Conservation (phyloP, 2,113 vertebrate genomes). For the Eleginops maclovinus region DNA sequence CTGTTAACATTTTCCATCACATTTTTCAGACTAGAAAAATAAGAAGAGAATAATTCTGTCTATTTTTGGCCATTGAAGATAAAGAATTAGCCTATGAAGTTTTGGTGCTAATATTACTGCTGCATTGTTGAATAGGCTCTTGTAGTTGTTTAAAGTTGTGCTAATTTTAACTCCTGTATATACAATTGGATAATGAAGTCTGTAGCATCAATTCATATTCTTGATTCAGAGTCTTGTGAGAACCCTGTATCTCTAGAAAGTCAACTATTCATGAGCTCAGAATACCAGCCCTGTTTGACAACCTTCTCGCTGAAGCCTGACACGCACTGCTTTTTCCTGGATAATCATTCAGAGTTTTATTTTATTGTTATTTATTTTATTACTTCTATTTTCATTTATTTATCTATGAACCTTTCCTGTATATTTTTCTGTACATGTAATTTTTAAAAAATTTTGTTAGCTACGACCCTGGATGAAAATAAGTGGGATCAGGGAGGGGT, state of each 20-base stretch:
- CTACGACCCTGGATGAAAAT: too few relatives aligned
- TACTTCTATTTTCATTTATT: too few relatives aligned
- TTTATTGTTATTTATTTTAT: too few relatives aligned
- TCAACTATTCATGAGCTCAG: background rate
- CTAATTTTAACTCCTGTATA: background rate
- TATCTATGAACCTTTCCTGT: too few relatives aligned
- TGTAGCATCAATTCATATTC: background rate
- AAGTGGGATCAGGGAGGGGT: too few relatives aligned
- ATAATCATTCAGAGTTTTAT: too few relatives aligned
- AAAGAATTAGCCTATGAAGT: background rate
- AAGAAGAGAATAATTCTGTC: background rate
- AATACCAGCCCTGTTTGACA: background rate
- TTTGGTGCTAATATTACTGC: background rate
- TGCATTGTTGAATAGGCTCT: background rate
- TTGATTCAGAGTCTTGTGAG: background rate
- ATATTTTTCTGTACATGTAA: too few relatives aligned
- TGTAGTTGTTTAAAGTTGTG: background rate
- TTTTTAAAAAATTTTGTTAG: too few relatives aligned
- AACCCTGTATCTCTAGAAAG: background rate
- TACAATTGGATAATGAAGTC: background rate
- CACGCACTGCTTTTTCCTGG: too few relatives aligned
- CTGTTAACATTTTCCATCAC: background rate
- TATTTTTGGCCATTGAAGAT: background rate
- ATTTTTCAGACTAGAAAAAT: background rate
- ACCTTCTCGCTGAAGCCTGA: too few relatives aligned